These are phyloP conservation scores for Phodopus roborovskii DNA, from an alignment of 2,113 vertebrate species.

Conservation along the genomic window DNA sequence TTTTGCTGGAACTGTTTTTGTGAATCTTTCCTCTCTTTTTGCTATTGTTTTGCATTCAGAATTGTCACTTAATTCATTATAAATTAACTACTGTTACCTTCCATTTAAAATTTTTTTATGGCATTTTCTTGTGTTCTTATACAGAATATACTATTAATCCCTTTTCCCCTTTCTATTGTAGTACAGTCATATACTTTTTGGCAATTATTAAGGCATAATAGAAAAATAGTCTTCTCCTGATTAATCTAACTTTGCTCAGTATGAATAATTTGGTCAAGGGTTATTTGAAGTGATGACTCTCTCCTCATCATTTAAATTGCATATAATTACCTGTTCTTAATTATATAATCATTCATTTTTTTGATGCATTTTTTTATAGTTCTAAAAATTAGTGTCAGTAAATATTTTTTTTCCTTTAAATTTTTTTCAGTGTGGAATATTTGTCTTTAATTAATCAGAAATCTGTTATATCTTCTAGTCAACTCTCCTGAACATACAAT, in stretches of 20 bases:
- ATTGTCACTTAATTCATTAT: neutral
- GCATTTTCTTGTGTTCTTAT: neutral
- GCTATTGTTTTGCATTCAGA: neutral
- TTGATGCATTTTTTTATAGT: neutral
- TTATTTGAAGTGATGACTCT: neutral
- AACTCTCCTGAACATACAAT: neutral
- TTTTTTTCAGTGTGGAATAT: neutral
- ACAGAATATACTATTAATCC: neutral
- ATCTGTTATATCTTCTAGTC: slow-evolving; percentile 39
- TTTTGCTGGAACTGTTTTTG: neutral
- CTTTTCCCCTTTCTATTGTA: neutral
- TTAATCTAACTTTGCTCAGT: neutral
- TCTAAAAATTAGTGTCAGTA: neutral
- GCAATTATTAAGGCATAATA: neutral
- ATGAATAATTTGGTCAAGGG: neutral
- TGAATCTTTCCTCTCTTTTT: neutral
- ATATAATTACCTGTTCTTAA: neutral
- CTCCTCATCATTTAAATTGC: neutral
- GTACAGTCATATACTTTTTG: neutral
- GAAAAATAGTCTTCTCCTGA: neutral
- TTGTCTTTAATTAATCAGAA: neutral
- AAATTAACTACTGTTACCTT: neutral
- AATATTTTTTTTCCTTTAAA: neutral
- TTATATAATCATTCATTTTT: neutral
- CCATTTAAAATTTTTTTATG: neutral